Percentiles rank a stretch among this genome's conserved stretches.
phyloP scores from a whole-genome alignment of 2,888 invertebrate genomes.

The Norana najaformis region DNA sequence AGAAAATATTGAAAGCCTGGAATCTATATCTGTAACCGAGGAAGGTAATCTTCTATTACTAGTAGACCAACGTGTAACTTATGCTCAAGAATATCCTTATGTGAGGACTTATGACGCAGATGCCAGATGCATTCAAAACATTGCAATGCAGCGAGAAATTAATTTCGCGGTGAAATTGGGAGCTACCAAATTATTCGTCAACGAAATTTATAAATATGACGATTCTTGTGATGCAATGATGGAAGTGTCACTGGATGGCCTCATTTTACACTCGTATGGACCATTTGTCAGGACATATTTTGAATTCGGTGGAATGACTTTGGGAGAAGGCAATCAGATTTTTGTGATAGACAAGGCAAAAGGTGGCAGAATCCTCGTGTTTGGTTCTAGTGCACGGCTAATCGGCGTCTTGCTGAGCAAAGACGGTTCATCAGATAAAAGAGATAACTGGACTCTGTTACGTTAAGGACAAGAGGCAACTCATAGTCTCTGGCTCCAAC shows the following conservation, averaged over 20 bases:
- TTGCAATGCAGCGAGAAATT: not conserved
- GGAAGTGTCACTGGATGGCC: not conserved
- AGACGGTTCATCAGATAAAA: not conserved
- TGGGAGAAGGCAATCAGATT: not conserved
- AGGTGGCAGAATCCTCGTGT: not conserved
- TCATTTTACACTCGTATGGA: not conserved
- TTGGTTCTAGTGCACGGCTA: not conserved
- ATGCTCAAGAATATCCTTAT: not conserved
- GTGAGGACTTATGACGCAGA: not conserved
- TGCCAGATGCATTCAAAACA: not conserved
- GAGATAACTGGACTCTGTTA: slow-evolving; percentile 1
- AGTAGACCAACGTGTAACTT: accelerated
- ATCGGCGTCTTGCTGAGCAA: not conserved
- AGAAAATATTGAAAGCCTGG: not conserved
- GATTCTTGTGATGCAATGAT: not conserved
- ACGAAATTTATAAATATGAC: not conserved
- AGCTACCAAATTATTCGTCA: not conserved
- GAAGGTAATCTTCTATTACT: not conserved
- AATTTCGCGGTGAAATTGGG: not conserved
- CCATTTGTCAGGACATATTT: not conserved
- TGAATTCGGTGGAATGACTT: not conserved
- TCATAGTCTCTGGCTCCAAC: not conserved
- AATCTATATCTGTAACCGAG: not conserved
- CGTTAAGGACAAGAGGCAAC: not conserved
- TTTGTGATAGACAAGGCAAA: not conserved